Evolutionary conservation across 2,113 vertebrate genomes (phyloP).

Genomic region (Thermophis baileyi): DNA sequence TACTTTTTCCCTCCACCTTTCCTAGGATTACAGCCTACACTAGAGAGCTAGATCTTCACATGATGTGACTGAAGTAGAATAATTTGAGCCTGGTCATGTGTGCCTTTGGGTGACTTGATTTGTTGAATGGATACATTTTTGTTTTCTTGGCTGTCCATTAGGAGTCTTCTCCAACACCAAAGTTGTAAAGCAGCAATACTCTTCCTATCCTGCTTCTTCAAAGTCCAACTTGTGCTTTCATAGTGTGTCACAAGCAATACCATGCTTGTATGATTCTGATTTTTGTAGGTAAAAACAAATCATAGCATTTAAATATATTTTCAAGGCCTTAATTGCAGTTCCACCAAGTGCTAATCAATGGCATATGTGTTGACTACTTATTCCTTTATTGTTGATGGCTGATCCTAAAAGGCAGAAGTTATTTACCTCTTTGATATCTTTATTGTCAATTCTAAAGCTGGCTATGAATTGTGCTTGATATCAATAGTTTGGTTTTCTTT

Average conservation of each 20-base stretch:
- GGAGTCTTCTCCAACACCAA: background rate
- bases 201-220: background rate
- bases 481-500: background rate
- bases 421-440: background rate
- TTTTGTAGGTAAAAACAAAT: background rate
- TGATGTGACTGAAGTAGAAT: background rate
- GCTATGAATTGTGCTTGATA: background rate
- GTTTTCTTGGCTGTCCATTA: background rate
- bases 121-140: background rate
- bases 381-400: background rate
- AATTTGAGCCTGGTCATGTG: background rate
- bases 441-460: background rate
- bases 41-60: background rate
- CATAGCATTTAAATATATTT: background rate
- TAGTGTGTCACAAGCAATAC: background rate
- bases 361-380: background rate
- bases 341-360: background rate
- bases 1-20: background rate
- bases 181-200: background rate
- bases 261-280: background rate
- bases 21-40: background rate
- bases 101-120: background rate
- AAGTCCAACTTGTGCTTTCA: background rate
- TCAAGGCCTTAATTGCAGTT: background rate
- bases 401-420: background rate